Conservation (phyloP, 2,113 vertebrate species). For the Hydropotes inermis region DNA sequence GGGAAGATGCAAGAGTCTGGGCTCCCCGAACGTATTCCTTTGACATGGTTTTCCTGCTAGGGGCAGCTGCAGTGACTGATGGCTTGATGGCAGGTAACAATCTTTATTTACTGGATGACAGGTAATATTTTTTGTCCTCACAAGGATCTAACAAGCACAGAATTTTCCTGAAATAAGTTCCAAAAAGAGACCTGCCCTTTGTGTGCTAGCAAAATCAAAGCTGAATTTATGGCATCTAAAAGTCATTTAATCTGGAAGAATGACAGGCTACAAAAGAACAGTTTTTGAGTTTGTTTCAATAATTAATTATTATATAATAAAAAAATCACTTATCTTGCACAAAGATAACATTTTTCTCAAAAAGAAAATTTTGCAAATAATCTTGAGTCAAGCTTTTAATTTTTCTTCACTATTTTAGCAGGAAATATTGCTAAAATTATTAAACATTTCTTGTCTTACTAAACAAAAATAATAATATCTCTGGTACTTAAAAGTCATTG, state of each 20-base stretch:
- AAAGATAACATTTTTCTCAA: background rate
- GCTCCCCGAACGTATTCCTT: background rate
- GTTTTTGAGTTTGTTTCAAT: background rate
- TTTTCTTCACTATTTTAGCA: background rate
- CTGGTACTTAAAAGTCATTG: background rate
- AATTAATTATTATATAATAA: background rate
- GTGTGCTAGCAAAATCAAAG: background rate
- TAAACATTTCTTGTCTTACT: background rate
- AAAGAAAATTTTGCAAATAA: background rate
- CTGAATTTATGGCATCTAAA: background rate
- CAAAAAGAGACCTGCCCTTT: too few species aligned
- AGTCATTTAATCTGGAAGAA: background rate
- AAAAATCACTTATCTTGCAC: background rate
- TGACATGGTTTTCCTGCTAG: background rate
- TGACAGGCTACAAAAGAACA: background rate
- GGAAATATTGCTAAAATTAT: background rate
- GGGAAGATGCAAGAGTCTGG: background rate
- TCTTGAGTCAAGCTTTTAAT: background rate
- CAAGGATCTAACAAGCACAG: background rate
- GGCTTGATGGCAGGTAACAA: background rate
- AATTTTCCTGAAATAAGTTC: background rate
- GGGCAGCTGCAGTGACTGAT: background rate
- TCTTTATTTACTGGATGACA: background rate
- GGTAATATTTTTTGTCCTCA: background rate
- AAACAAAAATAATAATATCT: background rate